These are phyloP conservation scores for Spea bombifrons DNA, from an alignment of 2,113 vertebrate genomes.

Conservation along the genomic window DNA sequence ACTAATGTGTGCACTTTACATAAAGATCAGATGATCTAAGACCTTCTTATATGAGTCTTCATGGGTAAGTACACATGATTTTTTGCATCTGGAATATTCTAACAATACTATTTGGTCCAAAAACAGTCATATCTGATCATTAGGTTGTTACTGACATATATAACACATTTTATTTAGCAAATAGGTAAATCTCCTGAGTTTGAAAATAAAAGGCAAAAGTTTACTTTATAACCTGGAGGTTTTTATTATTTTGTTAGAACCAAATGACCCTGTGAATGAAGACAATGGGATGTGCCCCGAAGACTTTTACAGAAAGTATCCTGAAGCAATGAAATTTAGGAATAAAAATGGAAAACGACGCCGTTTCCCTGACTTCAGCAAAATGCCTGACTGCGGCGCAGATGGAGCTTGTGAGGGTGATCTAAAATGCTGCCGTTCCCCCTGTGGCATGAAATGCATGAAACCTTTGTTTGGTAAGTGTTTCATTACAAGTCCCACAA, in stretches of 20 bases:
- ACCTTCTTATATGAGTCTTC: too few species aligned
- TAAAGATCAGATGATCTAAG: too few species aligned
- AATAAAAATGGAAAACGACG: background rate
- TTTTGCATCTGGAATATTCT: too few species aligned
- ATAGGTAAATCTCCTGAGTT: too few species aligned
- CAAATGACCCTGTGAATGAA: background rate
- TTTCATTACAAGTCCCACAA: too few species aligned
- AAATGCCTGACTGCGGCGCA: slow-evolving; percentile 3
- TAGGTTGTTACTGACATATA: too few species aligned
- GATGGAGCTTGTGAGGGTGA: background rate
- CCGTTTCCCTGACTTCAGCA: slow-evolving; percentile 9
- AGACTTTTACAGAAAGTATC: slow-evolving; percentile 14
- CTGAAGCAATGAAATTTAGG: background rate
- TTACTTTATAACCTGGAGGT: background rate
- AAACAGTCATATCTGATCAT: too few species aligned
- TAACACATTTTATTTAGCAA: too few species aligned
- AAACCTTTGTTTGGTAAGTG: slow-evolving; percentile 19
- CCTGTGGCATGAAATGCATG: slow-evolving; percentile 32
- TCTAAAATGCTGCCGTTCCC: slow-evolving; percentile 11
- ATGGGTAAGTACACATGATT: too few species aligned
- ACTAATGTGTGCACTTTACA: too few species aligned
- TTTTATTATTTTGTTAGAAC: background rate
- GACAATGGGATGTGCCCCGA: slow-evolving; percentile 16
- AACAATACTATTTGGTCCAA: too few species aligned
- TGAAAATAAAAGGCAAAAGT: too few species aligned